Evolutionary conservation across 2,113 vertebrate genomes (phyloP), one percentile per base, ranked within the genome.

Genomic region (Oncorhynchus keta): DNA sequence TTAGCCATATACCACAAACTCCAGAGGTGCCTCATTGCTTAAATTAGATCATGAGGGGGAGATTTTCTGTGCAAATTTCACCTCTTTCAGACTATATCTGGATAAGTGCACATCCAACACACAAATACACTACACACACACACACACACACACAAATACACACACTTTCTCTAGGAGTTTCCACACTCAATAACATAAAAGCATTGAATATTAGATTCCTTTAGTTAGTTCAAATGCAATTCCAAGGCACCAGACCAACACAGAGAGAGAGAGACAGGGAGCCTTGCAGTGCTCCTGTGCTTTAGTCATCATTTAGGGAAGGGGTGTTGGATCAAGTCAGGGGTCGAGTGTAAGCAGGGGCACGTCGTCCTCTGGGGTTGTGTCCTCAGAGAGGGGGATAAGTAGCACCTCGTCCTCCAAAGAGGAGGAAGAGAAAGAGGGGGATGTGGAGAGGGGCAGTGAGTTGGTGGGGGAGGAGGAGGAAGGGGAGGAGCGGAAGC

Each of bases 321-420:
- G 71, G 72, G 48, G 13, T 73, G 28, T 16, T 59, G 48, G 7
- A 22, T 20, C 20, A 49, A 18, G 4, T 28, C 5, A 16, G 13
- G n/a, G 11, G 45, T n/a, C 62, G 95, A 87, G 96, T 83, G 93
- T 91, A 75, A 96, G 93, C 93, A 97, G 90, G 83, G 95, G 95
- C 61, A 96, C 95, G 1, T 96, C 95, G 0, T 96, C 95, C 16
- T 94, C 93, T 71, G 94, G 93, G 49, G 85, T 81, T 20, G 85
- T 86, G 9, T 95, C 94, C 28, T 96, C 95, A 2, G 94, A 92
- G 59, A 97, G 91, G 0, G 95, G 95, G 82, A 97, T 91, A 0
- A 97, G 91, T 64, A 97, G 89, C 62, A 97, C 96, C 45, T 97
- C 96, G 0, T 97, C 96, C 6, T 97, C 95, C 1, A 85, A 91